Evolutionary conservation across 2,888 invertebrate genomes (phyloP), one percentile per base, ranked within the genome.

Genomic region (Lamellibrachia satsuma): DNA sequence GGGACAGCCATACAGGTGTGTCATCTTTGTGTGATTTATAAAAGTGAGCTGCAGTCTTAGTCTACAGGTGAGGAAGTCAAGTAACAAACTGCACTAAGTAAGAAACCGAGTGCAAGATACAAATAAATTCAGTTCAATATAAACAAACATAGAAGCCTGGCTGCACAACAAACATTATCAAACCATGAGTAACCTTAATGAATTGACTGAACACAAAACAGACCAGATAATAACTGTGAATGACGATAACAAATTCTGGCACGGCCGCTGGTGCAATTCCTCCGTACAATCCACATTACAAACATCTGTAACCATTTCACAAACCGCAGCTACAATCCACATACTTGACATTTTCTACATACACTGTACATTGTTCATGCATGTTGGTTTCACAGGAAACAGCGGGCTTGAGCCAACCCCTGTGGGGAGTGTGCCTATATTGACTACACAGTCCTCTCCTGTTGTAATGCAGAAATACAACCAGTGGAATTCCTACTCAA

Each of bases 271-370:
- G 8, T 55, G 55, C 22, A 75, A 75, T 75, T 75, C 75, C 3
- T 22, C 75, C 75, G 1, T 75, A 22, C 75, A 75, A 75, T 22
- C 22, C 75, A 15, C 75, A 75, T 75, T 75, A 75, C n/a, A 75
- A 75, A 75, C 75, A 75, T 75, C 75, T 75, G 75, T 75, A 75
- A 75, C 75, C 75, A 22, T 75, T 75, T 75, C 75, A 75, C 75
- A 75, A 75, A 11, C 0, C 22, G 75, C 75, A 1, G 39, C 39
- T 39, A 39, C 39, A 39, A 39, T 39, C 39, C 39, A 39, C 39
- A 75, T 75, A 75, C 75, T 75, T 22, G 6, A n/a, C 75, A 75
- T 75, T 22, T 75, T 75, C 22, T 3, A 75, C 39, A 39, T 39
- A 39, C 39, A 39, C 39, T 39, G 75, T 15, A 75, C 75, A 75